Evolutionary conservation across 2,888 invertebrate species (phyloP), one percentile per base, ranked within the genome.

Genomic region (Trachelus stipa): DNA sequence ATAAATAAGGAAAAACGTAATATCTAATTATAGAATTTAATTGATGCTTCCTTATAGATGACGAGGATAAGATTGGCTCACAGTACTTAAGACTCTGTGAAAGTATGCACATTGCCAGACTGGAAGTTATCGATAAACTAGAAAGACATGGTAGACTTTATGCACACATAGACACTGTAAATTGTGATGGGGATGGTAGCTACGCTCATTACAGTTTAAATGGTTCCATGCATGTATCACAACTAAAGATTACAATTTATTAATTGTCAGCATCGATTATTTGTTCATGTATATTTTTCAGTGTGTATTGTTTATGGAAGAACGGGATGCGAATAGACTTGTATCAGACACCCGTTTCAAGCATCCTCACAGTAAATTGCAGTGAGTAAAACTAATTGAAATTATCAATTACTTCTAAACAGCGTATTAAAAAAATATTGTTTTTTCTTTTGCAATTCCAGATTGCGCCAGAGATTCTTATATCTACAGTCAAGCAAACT

Each of bases 41-140:
- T 56, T 56, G 2, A 71, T 3, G 30, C 9, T 23, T 69, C 40
- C 12, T 35, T 15, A 31, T 31, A 69, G 68, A 30, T 30, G 33
- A 68, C 12, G 69, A 80, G 77, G 85, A 88, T 73, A 85, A 88
- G 77, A 87, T 93, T 73, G 95, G 95, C 73, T 91, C 92, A 73
- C 92, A 93, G 86, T 96, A 95, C 89, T 89, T 95, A 77, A 92
- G 95, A 83, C 92, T 93, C 88, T 96, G 95, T 88, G 95, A 96
- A 90, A 95, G 95, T 89, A 90, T 93, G 81, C 92, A 93, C 56
- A 92, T 93, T 81, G 94, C 94, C 6, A 92, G 93, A 85, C 89
- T 90, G 9, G 89, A 91, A 77, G 92, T 95, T 81, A 90, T 91
- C 77, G 90, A 92, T 74, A 93, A 94, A 87, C 93, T 95, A 85